Evolutionary conservation across 2,797 vertebrate genomes (phyloP).

Genomic region (Poeciliopsis infans): DNA sequence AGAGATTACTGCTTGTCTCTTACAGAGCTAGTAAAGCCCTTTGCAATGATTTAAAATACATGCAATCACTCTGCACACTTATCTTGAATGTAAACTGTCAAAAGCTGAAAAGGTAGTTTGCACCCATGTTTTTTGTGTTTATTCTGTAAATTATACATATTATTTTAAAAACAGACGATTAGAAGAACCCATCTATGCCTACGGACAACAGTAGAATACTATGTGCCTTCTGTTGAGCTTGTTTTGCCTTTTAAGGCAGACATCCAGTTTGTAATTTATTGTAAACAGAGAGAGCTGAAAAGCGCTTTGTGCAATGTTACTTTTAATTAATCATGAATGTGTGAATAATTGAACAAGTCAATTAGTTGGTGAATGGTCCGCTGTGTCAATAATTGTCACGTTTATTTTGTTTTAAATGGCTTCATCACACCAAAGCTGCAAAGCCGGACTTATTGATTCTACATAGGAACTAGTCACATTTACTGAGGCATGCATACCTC

Average conservation of each 20-base stretch:
- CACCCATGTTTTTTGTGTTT: background rate
- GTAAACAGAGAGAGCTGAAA: background rate
- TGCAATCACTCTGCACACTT: background rate
- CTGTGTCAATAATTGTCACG: slow-evolving; percentile 4
- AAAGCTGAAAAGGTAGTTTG: background rate
- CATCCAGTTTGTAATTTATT: slow-evolving; percentile 6
- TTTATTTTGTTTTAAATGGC: background rate
- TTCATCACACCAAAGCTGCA: background rate
- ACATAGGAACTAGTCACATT: background rate
- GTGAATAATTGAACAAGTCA: slow-evolving; percentile 6
- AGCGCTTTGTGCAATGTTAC: background rate
- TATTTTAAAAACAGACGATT: background rate
- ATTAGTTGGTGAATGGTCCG: slow-evolving; percentile 3
- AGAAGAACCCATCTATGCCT: background rate
- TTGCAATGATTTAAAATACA: background rate
- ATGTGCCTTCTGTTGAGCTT: background rate
- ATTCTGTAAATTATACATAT: background rate
- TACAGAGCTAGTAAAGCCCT: background rate
- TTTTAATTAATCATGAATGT: background rate
- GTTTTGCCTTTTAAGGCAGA: background rate
- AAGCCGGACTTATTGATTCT: background rate
- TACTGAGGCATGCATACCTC: background rate
- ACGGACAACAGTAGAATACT: background rate
- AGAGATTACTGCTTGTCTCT: background rate
- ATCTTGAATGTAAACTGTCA: background rate